Percentiles rank a stretch among this genome's conserved stretches.
Evolutionary conservation across 2,888 invertebrate genomes (phyloP).

Genomic region (Nebria salina): DNA sequence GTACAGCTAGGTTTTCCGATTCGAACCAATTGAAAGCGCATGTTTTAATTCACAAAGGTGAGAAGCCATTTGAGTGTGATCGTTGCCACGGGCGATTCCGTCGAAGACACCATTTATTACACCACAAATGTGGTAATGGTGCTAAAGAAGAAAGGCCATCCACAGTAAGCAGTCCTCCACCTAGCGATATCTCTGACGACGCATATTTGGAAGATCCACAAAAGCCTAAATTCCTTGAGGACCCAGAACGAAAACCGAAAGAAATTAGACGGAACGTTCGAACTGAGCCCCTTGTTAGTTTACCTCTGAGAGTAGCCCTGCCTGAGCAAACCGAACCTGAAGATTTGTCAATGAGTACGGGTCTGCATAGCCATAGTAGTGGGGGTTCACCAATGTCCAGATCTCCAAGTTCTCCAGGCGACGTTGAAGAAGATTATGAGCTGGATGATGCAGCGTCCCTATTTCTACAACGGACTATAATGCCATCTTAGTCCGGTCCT

Average conservation of each 20-base stretch:
- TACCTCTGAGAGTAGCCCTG: conserved; percentile 58
- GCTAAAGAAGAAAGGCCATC: conserved; percentile 34
- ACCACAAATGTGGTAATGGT: conserved; percentile 78
- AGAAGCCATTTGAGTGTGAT: conserved; percentile 87
- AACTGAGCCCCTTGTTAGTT: conserved; percentile 58
- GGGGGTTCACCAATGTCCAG: conserved; percentile 58
- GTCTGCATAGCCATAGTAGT: conserved; percentile 65
- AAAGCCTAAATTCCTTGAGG: conserved; percentile 52
- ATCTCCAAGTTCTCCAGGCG: conserved; percentile 63
- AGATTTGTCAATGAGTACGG: conserved; percentile 80
- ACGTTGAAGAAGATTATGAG: conserved; percentile 67
- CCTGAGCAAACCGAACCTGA: conserved; percentile 94
- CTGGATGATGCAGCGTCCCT: conserved; percentile 66
- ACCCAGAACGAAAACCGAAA: conserved; percentile 62
- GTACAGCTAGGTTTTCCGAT: conserved; percentile 88
- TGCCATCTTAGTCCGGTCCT: conserved; percentile 47
- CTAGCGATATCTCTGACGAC: conserved; percentile 50
- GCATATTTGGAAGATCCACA: conserved; percentile 52
- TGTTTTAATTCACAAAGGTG: conserved; percentile 86
- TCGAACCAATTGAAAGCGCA: conserved; percentile 93
- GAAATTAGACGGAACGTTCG: conserved; percentile 67
- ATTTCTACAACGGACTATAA: conserved; percentile 61
- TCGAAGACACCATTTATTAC: conserved; percentile 85
- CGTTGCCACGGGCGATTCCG: conserved; percentile 83
- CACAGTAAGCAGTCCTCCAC: conserved; percentile 52